Conservation (phyloP, 2,113 vertebrate genomes). For the Accipiter virgatus region DNA sequence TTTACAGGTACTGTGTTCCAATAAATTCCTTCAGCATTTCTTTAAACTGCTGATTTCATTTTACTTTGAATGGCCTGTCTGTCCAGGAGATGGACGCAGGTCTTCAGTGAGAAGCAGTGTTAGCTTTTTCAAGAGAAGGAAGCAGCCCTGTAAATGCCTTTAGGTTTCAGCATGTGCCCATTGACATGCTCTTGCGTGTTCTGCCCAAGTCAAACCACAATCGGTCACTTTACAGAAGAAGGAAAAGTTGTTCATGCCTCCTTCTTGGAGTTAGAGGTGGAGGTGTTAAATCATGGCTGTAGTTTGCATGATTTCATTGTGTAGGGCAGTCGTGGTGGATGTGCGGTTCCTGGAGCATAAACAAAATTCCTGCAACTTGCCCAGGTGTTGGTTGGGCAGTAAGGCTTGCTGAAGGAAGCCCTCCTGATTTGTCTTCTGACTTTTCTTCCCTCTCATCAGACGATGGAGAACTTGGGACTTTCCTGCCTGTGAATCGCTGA, state of each 20-base stretch:
- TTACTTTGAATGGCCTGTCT: not conserved
- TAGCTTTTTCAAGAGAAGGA: not conserved
- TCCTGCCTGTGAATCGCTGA: not conserved
- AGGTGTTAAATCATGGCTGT: not conserved
- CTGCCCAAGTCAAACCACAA: no score
- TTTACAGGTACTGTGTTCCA: not conserved
- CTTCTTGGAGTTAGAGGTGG: no score
- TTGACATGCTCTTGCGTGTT: fast-evolving
- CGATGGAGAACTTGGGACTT: not conserved
- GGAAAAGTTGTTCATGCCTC: not conserved
- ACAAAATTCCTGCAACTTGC: not conserved
- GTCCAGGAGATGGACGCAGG: not conserved
- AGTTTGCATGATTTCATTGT: fast-evolving
- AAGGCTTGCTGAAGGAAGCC: not conserved
- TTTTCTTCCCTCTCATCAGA: fast-evolving
- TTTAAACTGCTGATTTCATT: not conserved
- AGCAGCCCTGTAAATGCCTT: not conserved
- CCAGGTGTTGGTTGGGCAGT: not conserved
- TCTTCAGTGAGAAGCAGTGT: fast-evolving
- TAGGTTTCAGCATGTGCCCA: fast-evolving
- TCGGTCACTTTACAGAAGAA: fast-evolving
- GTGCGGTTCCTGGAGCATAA: not conserved
- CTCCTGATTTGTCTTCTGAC: not conserved
- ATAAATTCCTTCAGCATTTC: not conserved
- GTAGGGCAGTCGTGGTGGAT: no score